These are phyloP conservation scores for Conus canariensis DNA, from an alignment of 2,888 invertebrate species.

Conservation along the genomic window DNA sequence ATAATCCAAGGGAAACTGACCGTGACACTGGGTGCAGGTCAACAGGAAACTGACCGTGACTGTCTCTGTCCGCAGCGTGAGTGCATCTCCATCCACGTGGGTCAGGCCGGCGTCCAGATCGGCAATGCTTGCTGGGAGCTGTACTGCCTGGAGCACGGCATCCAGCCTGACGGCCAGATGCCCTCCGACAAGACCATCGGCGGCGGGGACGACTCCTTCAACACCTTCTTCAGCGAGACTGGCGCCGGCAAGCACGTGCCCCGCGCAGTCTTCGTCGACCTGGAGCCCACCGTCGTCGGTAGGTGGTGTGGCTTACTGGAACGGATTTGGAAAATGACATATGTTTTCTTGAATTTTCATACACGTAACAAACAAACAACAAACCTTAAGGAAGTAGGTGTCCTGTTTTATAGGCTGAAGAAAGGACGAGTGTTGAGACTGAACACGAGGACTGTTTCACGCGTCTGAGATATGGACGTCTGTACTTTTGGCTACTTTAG, in stretches of 20 bases:
- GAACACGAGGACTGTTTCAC: too few relatives aligned
- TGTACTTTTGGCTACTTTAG: too few relatives aligned
- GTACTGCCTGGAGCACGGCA: conserved; percentile 53
- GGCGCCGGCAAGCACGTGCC: conserved; percentile 93
- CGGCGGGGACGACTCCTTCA: conserved; percentile 88
- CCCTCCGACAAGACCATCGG: conserved; percentile 16
- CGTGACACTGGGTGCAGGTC: too few relatives aligned
- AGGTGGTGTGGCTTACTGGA: background rate
- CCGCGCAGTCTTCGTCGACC: conserved; percentile 82
- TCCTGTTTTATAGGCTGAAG: too few relatives aligned
- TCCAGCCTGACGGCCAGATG: conserved; percentile 49
- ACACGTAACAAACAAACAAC: too few relatives aligned
- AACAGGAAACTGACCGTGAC: background rate
- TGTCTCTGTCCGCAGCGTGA: conserved; percentile 42
- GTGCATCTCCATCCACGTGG: conserved; percentile 52
- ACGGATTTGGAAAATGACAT: too few relatives aligned
- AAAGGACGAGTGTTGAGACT: too few relatives aligned
- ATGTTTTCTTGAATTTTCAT: too few relatives aligned
- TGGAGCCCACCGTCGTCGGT: conserved; percentile 47
- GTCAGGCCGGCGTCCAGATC: conserved; percentile 53
- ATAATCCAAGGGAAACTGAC: too few relatives aligned
- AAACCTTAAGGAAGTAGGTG: too few relatives aligned
- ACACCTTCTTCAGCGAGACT: conserved; percentile 88
- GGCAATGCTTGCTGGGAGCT: conserved; percentile 55
- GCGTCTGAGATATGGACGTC: too few relatives aligned